Conservation (phyloP, 2,113 vertebrate species). For the Verasper variegatus region DNA sequence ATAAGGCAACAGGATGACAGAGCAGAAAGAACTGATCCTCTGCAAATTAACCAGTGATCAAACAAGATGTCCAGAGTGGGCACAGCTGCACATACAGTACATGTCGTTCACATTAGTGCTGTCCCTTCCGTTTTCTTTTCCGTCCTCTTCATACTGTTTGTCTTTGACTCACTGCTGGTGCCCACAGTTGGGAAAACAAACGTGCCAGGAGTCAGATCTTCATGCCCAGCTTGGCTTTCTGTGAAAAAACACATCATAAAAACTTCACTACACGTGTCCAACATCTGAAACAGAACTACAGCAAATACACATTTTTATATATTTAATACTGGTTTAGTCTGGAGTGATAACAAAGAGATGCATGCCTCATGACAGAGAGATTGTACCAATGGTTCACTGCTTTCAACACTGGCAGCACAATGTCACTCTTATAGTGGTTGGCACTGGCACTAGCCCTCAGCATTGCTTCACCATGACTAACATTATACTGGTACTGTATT, state of each 20-base stretch:
- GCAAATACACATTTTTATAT: too few species aligned
- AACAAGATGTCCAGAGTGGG: constrained; percentile 3
- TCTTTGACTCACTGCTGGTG: constrained; percentile 33
- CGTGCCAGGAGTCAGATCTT: constrained; percentile 83
- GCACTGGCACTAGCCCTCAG: too few species aligned
- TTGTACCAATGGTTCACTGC: too few species aligned
- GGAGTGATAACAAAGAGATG: too few species aligned
- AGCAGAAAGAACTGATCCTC: not conserved
- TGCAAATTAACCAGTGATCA: constrained; percentile 10
- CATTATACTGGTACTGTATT: too few species aligned
- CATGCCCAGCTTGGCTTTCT: constrained; percentile 99
- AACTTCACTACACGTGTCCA: not conserved
- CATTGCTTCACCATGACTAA: too few species aligned
- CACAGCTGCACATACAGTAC: constrained; percentile 15
- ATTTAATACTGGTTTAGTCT: too few species aligned
- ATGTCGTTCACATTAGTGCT: not conserved
- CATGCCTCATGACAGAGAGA: too few species aligned
- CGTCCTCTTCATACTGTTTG: not conserved
- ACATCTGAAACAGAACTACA: not conserved
- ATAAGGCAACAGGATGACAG: constrained; percentile 15
- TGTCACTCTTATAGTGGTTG: too few species aligned
- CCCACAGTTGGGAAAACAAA: constrained; percentile 9
- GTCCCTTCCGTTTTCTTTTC: not conserved
- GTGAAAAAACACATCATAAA: constrained; percentile 50
- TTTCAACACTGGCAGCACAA: too few species aligned